Base-by-base conservation (phyloP, 2,888 invertebrate species). In the Endomychus coccineus region DNA sequence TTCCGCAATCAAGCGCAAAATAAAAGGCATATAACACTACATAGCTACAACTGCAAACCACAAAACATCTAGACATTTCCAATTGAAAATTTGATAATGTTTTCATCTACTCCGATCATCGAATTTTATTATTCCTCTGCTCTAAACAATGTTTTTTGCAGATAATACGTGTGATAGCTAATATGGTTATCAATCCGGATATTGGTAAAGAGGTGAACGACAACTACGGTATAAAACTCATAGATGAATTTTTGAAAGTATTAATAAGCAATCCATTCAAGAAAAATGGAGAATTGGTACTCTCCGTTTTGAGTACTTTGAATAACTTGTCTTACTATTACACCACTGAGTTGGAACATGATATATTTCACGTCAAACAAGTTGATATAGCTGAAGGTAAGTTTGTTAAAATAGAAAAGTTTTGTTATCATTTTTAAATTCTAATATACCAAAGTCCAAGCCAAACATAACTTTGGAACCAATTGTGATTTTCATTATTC, bases 291-390 rank as follows among this genome's bases (percentile, higher is more conserved):
- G 88, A 89, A 60, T 63, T 90, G 27, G 75, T 85, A 2, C 72
- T 84, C 41, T 86, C 87, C 3, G 77, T 83, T 9, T 66, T 89
- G 27, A 85, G 86, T 5, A 84, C 89, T 0, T 70, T 90, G 42
- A 90, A 89, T 64, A 90, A 90, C 64, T 69, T 90, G 34, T 86
- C 88, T 2, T 90, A 80, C 64, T 85, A 84, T 61, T 71, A 77
- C 34, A 71, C 66, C 5, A 62, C 66, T 15, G 67, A 68, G 36
- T 50, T 61, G 27, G 62, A 66, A 33, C 48, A 56, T 27, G 66
- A 68, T 43, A 61, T 68, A 25, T 70, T 71, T 49, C 68, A 70
- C 34, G 51, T 67, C 5, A 66, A 70, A 41, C 70, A 71, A 46
- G 55, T 68, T 19, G 65, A 69, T 44, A 63, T 73, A 40, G 66